phyloP scores from a whole-genome alignment of 2,113 vertebrate species.

The Proteles cristata region DNA sequence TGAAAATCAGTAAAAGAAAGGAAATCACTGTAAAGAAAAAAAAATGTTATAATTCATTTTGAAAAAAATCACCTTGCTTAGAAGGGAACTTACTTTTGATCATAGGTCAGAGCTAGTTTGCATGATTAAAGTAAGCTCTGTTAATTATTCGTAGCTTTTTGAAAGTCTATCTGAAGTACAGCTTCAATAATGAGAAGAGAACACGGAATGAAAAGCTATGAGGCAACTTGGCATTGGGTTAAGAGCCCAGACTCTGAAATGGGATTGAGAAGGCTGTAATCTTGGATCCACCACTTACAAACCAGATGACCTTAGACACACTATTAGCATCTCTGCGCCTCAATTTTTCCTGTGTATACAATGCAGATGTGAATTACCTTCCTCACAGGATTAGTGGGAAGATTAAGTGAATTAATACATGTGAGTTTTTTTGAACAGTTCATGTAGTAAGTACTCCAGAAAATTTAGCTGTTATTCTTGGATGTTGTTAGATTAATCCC shows the following conservation, averaged over 20 bases:
- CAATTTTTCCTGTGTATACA: background rate
- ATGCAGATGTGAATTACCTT: background rate
- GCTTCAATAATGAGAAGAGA: background rate
- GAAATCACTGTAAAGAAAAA: background rate
- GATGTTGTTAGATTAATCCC: background rate
- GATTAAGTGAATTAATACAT: background rate
- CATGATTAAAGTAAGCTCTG: background rate
- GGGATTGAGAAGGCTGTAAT: no score
- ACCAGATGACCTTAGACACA: background rate
- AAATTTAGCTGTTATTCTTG: background rate
- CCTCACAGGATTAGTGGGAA: background rate
- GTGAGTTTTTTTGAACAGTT: background rate
- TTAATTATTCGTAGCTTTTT: background rate
- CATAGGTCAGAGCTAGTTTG: background rate
- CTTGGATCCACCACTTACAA: rapidly evolving
- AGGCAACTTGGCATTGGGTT: rapidly evolving
- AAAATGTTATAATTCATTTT: background rate
- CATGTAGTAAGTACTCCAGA: background rate
- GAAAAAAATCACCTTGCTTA: background rate
- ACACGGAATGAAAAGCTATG: background rate
- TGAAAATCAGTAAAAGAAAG: background rate
- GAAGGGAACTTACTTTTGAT: background rate
- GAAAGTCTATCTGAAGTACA: background rate
- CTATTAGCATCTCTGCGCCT: background rate
- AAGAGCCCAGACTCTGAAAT: background rate